Percentiles rank a stretch among this genome's conserved stretches.
Conservation (phyloP, 2,797 vertebrate species). For the Sternarchorhynchus goeldii region DNA sequence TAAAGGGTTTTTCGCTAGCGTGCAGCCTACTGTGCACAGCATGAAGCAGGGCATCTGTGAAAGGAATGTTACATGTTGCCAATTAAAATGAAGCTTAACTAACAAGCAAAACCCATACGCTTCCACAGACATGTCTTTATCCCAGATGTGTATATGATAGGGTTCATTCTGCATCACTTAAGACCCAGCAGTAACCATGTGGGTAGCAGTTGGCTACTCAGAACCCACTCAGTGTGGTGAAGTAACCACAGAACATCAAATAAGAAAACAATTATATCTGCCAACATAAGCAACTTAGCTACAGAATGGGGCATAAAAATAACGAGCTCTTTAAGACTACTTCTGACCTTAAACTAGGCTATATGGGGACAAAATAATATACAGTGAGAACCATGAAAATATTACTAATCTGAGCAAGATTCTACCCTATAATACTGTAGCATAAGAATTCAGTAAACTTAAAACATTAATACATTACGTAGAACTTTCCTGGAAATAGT, state of each 20-base stretch:
- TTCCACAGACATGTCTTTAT: neutral
- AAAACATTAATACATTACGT: neutral
- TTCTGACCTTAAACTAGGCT: no score
- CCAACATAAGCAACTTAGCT: neutral
- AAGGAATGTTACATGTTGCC: conserved; percentile 13
- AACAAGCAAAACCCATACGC: conserved; percentile 46
- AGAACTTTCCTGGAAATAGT: neutral
- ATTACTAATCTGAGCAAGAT: no score
- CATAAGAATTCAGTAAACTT: no score
- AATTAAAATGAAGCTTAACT: conserved; percentile 17
- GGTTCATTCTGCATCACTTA: neutral
- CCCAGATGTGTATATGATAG: conserved; percentile 26
- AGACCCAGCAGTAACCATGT: conserved; percentile 23
- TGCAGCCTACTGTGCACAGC: neutral
- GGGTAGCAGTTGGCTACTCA: conserved; percentile 27
- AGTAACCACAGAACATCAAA: conserved; percentile 24
- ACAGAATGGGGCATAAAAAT: neutral
- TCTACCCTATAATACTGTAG: no score
- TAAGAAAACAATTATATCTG: neutral
- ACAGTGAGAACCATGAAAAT: no score
- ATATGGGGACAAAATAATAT: no score
- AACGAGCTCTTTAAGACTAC: neutral
- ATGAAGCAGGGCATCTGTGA: conserved; percentile 11
- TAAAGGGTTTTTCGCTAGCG: conserved; percentile 12
- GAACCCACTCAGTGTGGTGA: conserved; percentile 29